Evolutionary conservation across 2,888 invertebrate species (phyloP), one percentile per base, ranked within the genome.

Genomic region (Drosophila anomalata): DNA sequence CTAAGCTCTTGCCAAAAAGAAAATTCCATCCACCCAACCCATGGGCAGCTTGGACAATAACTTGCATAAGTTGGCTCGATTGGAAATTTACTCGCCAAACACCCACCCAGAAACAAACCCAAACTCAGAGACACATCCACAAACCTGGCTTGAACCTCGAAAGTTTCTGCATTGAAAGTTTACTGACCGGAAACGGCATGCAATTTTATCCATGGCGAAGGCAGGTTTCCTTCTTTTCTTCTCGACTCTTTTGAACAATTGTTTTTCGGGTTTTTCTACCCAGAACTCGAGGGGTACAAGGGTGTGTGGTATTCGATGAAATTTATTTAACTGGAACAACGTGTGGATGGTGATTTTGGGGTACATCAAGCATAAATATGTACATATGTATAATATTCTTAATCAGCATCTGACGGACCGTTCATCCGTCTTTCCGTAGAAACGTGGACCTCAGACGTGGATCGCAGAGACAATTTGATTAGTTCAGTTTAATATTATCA

Each of bases 171-270:
- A 85, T 78, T 69, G 65, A 73, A 85, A 82, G 82, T 82, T 82
- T 87, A 77, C 68, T 82, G 86, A 87, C 82, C 82, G 88, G 85
- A 82, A 82, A 81, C 79, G 87, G 79, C 87, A 77, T 82, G 75
- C 86, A 85, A 75, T 85, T 87, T 85, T 81, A 87, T 84, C 87
- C 84, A 78, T 75, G 78, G 61, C 66, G 31, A 44, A 31, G 50
- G 29, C 50, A 41, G 47, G 56, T 52, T 41, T 26, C 17, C 29
- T 24, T 24, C 24, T 24, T 29, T 31, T 11, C 47, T 33, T 46
- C 20, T 24, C 24, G 42, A 22, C 17, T 29, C 17, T n/a, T 50
- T 42, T 8, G 31, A 33, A 17, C 17, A 41, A 41, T 53, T 33
- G 17, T 3, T 66, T 14, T 24, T 53, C 3, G 11, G 31, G n/a